A percentile compares a stretch with the other conserved stretches of the same genome.
Evolutionary conservation across 2,797 vertebrate species (phyloP).

Genomic region (Psittacula echo): DNA sequence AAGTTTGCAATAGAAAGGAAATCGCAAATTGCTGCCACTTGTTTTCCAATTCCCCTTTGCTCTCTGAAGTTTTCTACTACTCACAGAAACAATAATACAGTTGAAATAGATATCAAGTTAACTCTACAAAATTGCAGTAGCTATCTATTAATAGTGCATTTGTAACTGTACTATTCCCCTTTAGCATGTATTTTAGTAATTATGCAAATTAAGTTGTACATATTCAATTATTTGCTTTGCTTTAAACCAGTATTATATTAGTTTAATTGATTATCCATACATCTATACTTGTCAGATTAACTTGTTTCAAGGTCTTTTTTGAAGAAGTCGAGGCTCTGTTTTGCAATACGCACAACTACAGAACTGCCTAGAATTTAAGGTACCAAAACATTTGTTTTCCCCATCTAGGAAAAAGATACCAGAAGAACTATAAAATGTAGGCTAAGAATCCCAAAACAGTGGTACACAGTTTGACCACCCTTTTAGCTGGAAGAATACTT

Average conservation of each 20-base stretch:
- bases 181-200: neutral
- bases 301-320: neutral
- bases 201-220: neutral
- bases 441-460: neutral
- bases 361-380: neutral
- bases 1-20: neutral
- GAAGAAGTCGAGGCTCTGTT: neutral
- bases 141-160: neutral
- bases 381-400: neutral
- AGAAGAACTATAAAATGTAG: neutral
- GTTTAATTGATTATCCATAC: constrained; percentile 30
- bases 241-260: constrained; percentile 9
- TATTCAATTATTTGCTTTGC: constrained; percentile 9
- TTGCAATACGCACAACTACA: neutral
- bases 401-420: neutral
- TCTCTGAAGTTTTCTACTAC: neutral
- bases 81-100: neutral
- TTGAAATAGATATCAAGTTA: neutral
- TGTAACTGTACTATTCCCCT: neutral
- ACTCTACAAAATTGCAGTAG: neutral
- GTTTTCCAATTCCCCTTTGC: neutral
- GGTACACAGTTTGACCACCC: neutral
- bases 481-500: neutral
- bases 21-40: neutral
- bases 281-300: neutral